A percentile compares a stretch with the other conserved stretches of the same genome.
Conservation (phyloP, 1,140 invertebrate genomes). For the Physella acuta region DNA sequence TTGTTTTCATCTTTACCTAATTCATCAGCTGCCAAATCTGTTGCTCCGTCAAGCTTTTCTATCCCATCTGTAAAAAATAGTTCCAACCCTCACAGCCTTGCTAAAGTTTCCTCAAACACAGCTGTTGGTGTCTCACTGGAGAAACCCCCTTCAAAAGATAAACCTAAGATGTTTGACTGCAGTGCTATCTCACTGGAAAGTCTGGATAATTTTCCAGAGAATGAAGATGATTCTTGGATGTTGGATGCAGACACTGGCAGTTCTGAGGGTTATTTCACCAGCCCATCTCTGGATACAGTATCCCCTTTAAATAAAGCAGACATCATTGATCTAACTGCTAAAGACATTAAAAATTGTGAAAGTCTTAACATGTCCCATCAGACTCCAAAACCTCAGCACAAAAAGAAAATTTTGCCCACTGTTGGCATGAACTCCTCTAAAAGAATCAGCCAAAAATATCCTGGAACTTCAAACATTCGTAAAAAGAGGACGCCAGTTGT, state of each 20-base stretch:
- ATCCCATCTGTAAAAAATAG: no score
- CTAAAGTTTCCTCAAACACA: no score
- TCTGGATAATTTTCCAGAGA: no score
- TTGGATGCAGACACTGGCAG: background rate
- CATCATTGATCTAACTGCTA: background rate
- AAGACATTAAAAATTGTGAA: background rate
- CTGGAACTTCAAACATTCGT: background rate
- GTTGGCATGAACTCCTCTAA: background rate
- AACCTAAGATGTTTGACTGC: no score
- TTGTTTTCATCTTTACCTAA: background rate
- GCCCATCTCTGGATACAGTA: no score
- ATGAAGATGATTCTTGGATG: background rate
- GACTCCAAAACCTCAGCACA: background rate
- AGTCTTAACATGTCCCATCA: background rate
- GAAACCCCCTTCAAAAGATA: no score
- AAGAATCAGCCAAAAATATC: no score
- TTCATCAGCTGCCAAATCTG: background rate
- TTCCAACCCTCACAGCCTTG: no score
- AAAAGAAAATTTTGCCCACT: background rate
- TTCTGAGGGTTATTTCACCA: no score
- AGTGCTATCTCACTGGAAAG: no score
- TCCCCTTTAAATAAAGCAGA: background rate
- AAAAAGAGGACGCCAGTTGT: background rate
- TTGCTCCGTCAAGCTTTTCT: background rate
- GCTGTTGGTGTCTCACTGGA: no score